Conservation (phyloP, 2,113 vertebrate species). For the Pithys albifrons region DNA sequence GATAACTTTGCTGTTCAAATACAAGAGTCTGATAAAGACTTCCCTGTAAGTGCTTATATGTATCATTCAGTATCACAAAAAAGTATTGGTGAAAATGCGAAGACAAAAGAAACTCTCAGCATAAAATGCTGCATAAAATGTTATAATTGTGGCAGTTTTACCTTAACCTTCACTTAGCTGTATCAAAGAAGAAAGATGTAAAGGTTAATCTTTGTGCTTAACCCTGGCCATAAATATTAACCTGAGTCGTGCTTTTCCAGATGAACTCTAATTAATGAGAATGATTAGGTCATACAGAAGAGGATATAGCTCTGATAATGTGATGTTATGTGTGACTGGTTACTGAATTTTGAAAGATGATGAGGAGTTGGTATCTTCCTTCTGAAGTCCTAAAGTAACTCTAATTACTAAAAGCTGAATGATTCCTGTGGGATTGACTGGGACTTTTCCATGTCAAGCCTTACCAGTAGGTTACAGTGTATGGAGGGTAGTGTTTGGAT, state of each 20-base stretch:
- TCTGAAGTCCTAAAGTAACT: not conserved
- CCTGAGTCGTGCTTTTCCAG: not conserved
- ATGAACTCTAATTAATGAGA: not conserved
- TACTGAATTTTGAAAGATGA: not conserved
- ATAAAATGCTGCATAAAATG: not conserved
- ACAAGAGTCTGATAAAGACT: conserved; percentile 88
- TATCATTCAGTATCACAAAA: not conserved
- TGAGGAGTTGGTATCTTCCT: not conserved
- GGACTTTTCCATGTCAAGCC: not conserved
- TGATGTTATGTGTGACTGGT: not conserved
- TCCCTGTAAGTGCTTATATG: conserved; percentile 76
- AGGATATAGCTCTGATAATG: not conserved
- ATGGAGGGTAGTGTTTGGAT: not conserved
- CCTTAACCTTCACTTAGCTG: not conserved
- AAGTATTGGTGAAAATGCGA: not conserved
- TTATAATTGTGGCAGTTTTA: not conserved
- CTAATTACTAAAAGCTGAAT: not conserved
- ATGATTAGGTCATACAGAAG: not conserved
- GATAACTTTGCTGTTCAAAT: conserved; percentile 88
- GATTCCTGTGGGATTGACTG: not conserved
- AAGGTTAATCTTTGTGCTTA: not conserved
- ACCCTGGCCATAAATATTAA: not conserved
- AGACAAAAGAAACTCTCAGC: not conserved
- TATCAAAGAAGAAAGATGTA: not conserved
- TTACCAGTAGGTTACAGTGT: not conserved